A percentile compares a stretch with the other conserved stretches of the same genome.
Evolutionary conservation across 2,797 vertebrate species (phyloP).

Genomic region (Cyclopterus lumpus): DNA sequence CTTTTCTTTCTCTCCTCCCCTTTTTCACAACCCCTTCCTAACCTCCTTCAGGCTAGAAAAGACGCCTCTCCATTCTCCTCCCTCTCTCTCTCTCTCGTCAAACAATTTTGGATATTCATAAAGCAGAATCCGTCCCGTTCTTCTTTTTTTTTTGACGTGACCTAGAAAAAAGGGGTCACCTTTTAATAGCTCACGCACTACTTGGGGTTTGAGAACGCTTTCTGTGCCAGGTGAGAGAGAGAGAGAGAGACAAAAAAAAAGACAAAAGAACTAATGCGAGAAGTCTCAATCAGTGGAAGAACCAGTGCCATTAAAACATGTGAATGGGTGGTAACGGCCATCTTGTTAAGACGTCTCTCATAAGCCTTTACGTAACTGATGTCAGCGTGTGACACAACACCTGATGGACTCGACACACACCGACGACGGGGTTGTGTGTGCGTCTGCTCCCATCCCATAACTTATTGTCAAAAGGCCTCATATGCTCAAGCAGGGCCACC

Average conservation of each 20-base stretch:
- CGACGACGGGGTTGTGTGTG: constrained; percentile 5
- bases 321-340: constrained; percentile 3
- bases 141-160: constrained; percentile 75
- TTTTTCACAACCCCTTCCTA: constrained; percentile 53
- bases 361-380: too few relatives aligned
- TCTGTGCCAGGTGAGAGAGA: constrained; percentile 60
- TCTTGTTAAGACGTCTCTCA: constrained; percentile 29
- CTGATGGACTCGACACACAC: constrained; percentile 48
- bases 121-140: constrained; percentile 69
- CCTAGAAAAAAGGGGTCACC: constrained; percentile 85
- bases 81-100: constrained; percentile 58
- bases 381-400: constrained; percentile 56
- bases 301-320: constrained; percentile 5
- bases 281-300: constrained; percentile 21
- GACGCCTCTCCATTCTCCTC: constrained; percentile 72
- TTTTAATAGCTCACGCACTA: constrained; percentile 79
- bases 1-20: constrained; percentile 29
- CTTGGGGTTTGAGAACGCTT: constrained; percentile 72
- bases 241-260: constrained; percentile 13
- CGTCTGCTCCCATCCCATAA: constrained; percentile 4
- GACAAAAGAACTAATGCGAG: too few relatives aligned
- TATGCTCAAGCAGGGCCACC: background rate
- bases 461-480: constrained; percentile 19
- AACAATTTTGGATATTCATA: constrained; percentile 79
- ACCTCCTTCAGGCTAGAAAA: constrained; percentile 67